A percentile compares a stretch with the other conserved stretches of the same genome.
These are phyloP conservation scores for Elysia chlorotica DNA, from an alignment of 1,140 invertebrate genomes.

Conservation along the genomic window DNA sequence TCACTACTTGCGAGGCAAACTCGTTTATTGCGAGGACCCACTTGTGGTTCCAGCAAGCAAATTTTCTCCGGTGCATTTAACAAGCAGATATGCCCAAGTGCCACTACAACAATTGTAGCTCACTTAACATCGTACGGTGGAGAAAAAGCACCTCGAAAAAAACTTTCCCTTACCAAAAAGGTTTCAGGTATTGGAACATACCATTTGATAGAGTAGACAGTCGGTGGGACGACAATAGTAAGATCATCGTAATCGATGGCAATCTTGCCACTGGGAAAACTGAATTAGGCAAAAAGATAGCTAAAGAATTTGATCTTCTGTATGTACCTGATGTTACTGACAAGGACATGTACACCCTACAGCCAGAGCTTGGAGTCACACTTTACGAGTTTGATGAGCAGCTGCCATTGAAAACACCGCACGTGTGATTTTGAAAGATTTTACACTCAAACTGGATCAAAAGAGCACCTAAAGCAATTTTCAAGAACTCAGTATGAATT, in stretches of 20 bases:
- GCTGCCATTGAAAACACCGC: slow-evolving; percentile 31
- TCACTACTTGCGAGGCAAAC: too few species aligned
- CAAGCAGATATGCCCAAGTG: too few species aligned
- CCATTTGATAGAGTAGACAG: slow-evolving; percentile 33
- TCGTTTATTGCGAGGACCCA: too few species aligned
- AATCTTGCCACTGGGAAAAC: slow-evolving; percentile 45
- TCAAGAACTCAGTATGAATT: slow-evolving; percentile 37
- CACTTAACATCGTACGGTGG: slow-evolving; percentile 29
- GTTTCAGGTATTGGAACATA: slow-evolving; percentile 29
- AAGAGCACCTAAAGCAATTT: slow-evolving; percentile 28
- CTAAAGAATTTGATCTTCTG: slow-evolving; percentile 46
- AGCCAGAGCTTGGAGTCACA: slow-evolving; percentile 38
- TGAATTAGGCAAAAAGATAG: slow-evolving; percentile 44
- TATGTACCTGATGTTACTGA: slow-evolving; percentile 36
- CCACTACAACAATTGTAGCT: slow-evolving; percentile 25
- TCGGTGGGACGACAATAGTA: slow-evolving; percentile 48
- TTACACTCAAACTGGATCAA: slow-evolving; percentile 37
- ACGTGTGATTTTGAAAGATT: slow-evolving; percentile 42
- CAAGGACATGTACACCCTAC: slow-evolving; percentile 27
- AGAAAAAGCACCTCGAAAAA: slow-evolving; percentile 19
- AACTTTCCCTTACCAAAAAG: slow-evolving; percentile 33
- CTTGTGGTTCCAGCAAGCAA: too few species aligned
- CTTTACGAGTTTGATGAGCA: slow-evolving; percentile 40
- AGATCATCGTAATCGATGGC: slow-evolving; percentile 50
- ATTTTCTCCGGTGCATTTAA: too few species aligned